Evolutionary conservation across 2,797 vertebrate species (phyloP).

Genomic region (Artibeus jamaicensis): DNA sequence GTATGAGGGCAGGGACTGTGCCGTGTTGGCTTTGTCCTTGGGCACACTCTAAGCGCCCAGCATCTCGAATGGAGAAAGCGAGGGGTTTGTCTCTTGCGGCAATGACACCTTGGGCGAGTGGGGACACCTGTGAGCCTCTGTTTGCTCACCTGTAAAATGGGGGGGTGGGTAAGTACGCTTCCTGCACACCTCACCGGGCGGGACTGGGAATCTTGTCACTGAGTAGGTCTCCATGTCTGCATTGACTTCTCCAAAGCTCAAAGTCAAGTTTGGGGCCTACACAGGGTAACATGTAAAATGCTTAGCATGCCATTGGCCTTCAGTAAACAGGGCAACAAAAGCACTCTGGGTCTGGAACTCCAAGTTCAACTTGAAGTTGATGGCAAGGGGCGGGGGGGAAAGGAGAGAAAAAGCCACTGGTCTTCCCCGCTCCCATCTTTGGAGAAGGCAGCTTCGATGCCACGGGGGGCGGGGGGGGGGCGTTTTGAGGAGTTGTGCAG

Average conservation of each 20-base stretch:
- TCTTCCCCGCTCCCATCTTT: not conserved
- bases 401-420: not conserved
- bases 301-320: not conserved
- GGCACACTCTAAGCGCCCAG: fast-evolving
- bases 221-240: not conserved
- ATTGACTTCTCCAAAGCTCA: not conserved
- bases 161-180: not conserved
- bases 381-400: not conserved
- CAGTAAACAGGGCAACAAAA: not conserved
- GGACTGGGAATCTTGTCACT: not conserved
- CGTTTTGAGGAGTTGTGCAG: fast-evolving
- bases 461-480: too few relatives aligned
- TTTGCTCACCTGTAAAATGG: not conserved
- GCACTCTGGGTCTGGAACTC: not conserved
- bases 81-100: not conserved
- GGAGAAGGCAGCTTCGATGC: not conserved
- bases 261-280: not conserved
- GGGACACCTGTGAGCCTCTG: not conserved
- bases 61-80: fast-evolving
- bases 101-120: not conserved
- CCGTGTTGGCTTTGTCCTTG: fast-evolving
- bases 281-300: not conserved
- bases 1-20: not conserved
- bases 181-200: not conserved
- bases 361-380: not conserved